These are phyloP conservation scores for Agelastica alni DNA, from an alignment of 2,888 invertebrate species.

Conservation along the genomic window DNA sequence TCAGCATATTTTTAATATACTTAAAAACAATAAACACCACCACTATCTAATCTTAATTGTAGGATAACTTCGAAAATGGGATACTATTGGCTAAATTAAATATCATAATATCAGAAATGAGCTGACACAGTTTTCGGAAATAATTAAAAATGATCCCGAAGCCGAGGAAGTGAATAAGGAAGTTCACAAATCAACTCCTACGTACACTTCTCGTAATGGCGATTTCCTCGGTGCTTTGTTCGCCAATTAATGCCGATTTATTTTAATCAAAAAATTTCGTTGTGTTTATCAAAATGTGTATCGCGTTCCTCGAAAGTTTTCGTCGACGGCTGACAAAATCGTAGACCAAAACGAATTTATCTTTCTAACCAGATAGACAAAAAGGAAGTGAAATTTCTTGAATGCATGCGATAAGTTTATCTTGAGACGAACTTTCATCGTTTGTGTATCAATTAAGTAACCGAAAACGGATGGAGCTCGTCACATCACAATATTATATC, in stretches of 20 bases:
- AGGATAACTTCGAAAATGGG: no score
- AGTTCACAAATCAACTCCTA: conserved; percentile 13
- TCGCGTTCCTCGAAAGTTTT: conserved; percentile 19
- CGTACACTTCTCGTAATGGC: conserved; percentile 4
- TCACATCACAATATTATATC: no score
- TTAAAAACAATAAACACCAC: no score
- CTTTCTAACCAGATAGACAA: conserved; percentile 37
- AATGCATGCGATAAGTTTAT: conserved; percentile 11
- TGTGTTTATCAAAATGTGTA: conserved; percentile 1
- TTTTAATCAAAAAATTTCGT: conserved; percentile 11
- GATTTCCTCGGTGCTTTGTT: conserved; percentile 21
- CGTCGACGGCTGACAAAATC: conserved; percentile 18
- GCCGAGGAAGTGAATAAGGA: conserved; percentile 7
- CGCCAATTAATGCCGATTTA: conserved; percentile 13
- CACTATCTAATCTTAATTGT: no score
- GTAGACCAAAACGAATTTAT: conserved; percentile 34
- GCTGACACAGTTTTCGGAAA: no score
- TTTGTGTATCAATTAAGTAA: no score
- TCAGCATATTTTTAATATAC: no score
- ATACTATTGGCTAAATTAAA: no score
- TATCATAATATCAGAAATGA: no score
- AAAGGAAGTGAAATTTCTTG: conserved; percentile 36
- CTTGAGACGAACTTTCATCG: no score
- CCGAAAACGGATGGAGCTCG: no score
- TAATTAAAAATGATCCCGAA: no score